Conservation (phyloP, 2,113 vertebrate genomes). For the Myiagra hebetior region DNA sequence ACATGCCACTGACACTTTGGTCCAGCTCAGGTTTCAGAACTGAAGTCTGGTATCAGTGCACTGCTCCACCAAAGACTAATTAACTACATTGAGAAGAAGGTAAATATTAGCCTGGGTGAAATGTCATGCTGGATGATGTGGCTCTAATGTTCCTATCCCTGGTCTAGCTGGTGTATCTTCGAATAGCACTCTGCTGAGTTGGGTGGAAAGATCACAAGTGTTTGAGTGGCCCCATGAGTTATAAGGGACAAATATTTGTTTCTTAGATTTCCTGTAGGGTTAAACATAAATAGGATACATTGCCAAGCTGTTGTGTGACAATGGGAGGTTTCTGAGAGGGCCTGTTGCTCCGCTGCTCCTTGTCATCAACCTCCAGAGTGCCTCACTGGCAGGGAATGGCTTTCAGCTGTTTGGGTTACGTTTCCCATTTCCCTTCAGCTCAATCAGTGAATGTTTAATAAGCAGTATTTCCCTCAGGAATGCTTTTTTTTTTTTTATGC, state of each 20-base stretch:
- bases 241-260: constrained; percentile 15
- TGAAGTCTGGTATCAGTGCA: background rate
- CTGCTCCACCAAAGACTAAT: constrained; percentile 16
- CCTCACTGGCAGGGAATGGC: background rate
- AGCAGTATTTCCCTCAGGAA: background rate
- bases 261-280: background rate
- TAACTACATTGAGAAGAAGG: background rate
- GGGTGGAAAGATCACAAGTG: background rate
- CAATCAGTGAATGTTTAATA: background rate
- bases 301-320: background rate
- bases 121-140: background rate
- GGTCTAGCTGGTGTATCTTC: background rate
- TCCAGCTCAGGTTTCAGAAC: background rate
- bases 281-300: background rate
- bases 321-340: background rate
- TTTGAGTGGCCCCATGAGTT: background rate
- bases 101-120: background rate
- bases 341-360: background rate
- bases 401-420: background rate
- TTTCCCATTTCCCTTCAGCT: background rate
- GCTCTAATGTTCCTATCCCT: background rate
- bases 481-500: background rate
- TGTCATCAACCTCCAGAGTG: background rate
- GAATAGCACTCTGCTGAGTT: background rate
- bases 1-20: too few relatives aligned